Evolutionary conservation across 2,888 invertebrate genomes (phyloP), one percentile per base, ranked within the genome.

Genomic region (Nebria brevicollis): DNA sequence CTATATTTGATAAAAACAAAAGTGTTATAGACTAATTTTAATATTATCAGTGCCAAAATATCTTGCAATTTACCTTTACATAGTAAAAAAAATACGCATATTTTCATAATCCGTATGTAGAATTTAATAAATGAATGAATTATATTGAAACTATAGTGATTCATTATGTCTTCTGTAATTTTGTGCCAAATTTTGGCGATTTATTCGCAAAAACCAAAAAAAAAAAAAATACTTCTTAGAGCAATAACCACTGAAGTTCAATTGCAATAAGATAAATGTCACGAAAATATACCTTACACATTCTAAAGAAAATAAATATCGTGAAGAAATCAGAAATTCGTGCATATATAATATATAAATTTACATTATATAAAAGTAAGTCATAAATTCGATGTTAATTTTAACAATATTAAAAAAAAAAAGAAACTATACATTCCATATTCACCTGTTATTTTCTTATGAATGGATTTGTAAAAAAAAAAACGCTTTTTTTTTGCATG

Each of bases 181-280:
- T 74, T 66, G 70, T 79, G 79, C 79, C 79, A 79, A 79, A 79
- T 68, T 68, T 54, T 25, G 15, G 64, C 75, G 13, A 73, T 25
- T 15, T n/a, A 74, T 68, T 66, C 68, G 73, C 68, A 74, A 54
- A 54, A 43, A 43, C 43, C 0, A 43, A 54, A 54, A 54, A 43
- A 43, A 54, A 54, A 54, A 54, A 2, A 13, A 13, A 70, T 72
- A 73, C 26, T 65, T 80, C 66, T 75, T 80, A 80, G 75, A 80
- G 80, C 80, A 80, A 80, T 80, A 80, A 80, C 80, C 75, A 70
- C 54, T 80, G n/a, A 75, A 75, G 80, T 75, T 75, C 80, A 80
- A 80, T 80, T 75, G 72, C 72, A 80, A 75, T 80, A 75, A 75
- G 65, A 70, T 70, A 75, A 26, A 75, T 64, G 41, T 73, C 64